These are phyloP conservation scores for Listronotus oregonensis DNA, from an alignment of 1,140 invertebrate species.

Conservation along the genomic window DNA sequence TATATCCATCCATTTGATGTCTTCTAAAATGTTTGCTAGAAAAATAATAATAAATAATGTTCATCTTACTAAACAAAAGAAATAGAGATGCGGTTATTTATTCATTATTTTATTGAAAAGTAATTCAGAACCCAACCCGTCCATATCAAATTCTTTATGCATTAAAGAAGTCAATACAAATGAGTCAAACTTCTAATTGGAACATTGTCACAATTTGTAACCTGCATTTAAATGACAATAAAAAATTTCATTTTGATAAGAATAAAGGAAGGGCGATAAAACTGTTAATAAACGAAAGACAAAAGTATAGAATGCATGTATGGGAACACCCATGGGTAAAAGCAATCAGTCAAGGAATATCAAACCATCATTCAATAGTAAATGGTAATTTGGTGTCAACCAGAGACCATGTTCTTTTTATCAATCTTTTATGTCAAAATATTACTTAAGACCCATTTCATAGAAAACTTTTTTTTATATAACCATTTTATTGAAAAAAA, in stretches of 20 bases:
- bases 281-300: background rate
- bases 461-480: background rate
- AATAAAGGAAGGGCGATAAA: conserved; percentile 8
- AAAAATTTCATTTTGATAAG: conserved; percentile 29
- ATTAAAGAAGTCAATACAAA: conserved; percentile 13
- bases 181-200: conserved; percentile 21
- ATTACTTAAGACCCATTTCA: background rate
- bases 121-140: conserved; percentile 8
- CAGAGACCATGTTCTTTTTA: conserved; percentile 27
- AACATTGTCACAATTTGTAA: conserved; percentile 28
- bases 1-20: conserved; percentile 39
- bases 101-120: no score
- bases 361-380: conserved; percentile 34
- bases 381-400: conserved; percentile 35
- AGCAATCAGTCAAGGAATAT: conserved; percentile 34
- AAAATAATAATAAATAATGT: no score
- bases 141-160: conserved; percentile 6
- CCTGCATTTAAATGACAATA: conserved; percentile 18
- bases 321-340: conserved; percentile 33
- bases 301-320: conserved; percentile 9
- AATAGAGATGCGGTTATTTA: no score
- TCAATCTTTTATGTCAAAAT: conserved; percentile 18
- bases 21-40: conserved; percentile 2
- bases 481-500: no score
- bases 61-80: no score